Conservation (phyloP, 2,888 invertebrate genomes). For the Sinhomidia bicolor region DNA sequence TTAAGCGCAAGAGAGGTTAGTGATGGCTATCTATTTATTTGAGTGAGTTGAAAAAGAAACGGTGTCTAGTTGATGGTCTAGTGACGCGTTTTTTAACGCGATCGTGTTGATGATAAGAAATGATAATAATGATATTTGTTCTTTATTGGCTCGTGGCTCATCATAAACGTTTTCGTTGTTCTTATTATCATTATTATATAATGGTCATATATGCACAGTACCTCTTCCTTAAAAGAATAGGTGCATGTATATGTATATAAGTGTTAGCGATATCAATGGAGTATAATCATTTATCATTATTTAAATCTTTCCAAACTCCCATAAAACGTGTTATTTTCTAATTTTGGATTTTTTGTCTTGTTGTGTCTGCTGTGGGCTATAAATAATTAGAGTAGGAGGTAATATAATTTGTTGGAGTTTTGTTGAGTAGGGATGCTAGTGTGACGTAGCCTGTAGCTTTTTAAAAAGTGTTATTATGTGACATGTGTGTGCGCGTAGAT, state of each 20-base stretch:
- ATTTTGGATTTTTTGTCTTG: conserved; percentile 34
- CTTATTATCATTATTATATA: background rate
- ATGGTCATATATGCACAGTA: background rate
- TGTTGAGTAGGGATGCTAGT: background rate
- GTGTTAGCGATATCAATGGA: background rate
- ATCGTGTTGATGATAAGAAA: background rate
- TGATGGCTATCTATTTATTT: conserved; percentile 8
- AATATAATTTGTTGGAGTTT: background rate
- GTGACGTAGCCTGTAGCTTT: background rate
- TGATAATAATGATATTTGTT: conserved; percentile 1
- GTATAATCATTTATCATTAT: conserved; percentile 17
- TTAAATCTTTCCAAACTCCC: conserved; percentile 23
- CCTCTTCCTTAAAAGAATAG: background rate
- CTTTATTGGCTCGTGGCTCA: conserved; percentile 17
- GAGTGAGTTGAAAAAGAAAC: background rate
- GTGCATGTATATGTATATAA: background rate
- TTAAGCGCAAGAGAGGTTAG: conserved; percentile 26
- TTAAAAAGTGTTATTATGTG: background rate
- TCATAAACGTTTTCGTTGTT: background rate
- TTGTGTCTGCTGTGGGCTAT: conserved; percentile 21
- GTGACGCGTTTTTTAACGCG: conserved; percentile 38
- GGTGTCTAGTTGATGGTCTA: conserved; percentile 21
- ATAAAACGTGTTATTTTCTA: conserved; percentile 57
- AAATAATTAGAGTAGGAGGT: conserved; percentile 28
- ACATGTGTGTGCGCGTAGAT: background rate